Base-by-base conservation (phyloP, 37 sponge, comb jelly and placozoan species). In the Eunapius fragilis region DNA sequence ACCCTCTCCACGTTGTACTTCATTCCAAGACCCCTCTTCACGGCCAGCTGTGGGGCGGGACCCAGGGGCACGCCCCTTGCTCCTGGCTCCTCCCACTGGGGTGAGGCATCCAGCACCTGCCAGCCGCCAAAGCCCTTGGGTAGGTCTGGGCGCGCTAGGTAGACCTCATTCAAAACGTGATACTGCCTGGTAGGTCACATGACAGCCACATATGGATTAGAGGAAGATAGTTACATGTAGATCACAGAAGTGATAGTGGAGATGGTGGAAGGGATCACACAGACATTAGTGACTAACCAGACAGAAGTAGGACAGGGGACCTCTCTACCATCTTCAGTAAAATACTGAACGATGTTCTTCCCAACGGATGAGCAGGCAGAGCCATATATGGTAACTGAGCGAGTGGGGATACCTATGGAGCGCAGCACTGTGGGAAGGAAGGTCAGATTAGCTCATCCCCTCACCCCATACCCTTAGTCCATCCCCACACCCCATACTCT, bases 121-220 rank as follows among this genome's bases (percentile, higher is more conserved):
- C 95, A 94, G 49, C 95, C 95, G 71, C 92, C 89, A 58, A 88
- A 94, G 2, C 92, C 91, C 70, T 79, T 67, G 0, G 95, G 92
- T 19, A 94, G 77, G 75, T 94, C 95, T 10, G 85, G 87, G 14
- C 95, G 93, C 68, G 76, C 48, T 75, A 94, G 88, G 87, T 87
- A 91, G 0, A 81, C 95, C 68, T 94, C 95, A 80, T 94, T 94
- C 95, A 91, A 89, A 11, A 94, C 95, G 86, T 94, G 95, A 85
- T 91, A 94, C 71, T 91, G 91, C 92, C 92, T 92, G 30, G 24
- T n/a, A 24, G 28, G 34, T 68, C 70, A 25, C 37, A 31, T 25
- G 70, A 31, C 11, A 48, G 73, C 10, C n/a, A 36, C 25, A 31
- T 72, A 28, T 74, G 23, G 25, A 41, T 33, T 3, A 0, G 71